phyloP scores from a whole-genome alignment of 2,113 vertebrate genomes.

The Myrmecophaga tridactyla region DNA sequence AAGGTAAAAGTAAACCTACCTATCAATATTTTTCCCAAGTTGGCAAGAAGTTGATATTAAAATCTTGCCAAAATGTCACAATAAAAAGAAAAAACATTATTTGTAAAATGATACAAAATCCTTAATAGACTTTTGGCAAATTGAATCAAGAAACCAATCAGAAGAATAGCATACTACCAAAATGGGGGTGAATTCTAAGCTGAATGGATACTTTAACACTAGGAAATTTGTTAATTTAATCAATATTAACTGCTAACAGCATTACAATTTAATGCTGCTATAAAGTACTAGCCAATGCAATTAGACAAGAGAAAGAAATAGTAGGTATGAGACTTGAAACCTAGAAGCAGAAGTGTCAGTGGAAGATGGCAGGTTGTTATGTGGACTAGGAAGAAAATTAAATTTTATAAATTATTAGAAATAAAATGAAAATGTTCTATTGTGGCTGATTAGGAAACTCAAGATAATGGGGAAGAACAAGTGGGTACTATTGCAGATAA shows the following conservation, averaged over 20 bases:
- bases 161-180: not conserved
- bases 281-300: not conserved
- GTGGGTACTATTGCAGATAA: not conserved
- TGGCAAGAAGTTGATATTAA: not conserved
- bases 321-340: not conserved
- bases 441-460: not conserved
- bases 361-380: not conserved
- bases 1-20: not conserved
- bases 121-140: not conserved
- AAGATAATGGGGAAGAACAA: not conserved
- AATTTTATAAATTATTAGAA: not conserved
- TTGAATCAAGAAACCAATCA: not conserved
- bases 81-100: not conserved
- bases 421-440: not conserved
- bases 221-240: not conserved
- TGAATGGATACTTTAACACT: not conserved
- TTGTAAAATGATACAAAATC: not conserved
- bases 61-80: not conserved
- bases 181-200: not conserved
- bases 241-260: not conserved
- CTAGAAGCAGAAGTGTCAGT: not conserved
- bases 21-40: not conserved
- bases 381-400: not conserved
- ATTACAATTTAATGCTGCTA: not conserved
- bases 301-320: not conserved